These are phyloP conservation scores for Bovichtus variegatus DNA, from an alignment of 2,797 vertebrate species.

Conservation along the genomic window DNA sequence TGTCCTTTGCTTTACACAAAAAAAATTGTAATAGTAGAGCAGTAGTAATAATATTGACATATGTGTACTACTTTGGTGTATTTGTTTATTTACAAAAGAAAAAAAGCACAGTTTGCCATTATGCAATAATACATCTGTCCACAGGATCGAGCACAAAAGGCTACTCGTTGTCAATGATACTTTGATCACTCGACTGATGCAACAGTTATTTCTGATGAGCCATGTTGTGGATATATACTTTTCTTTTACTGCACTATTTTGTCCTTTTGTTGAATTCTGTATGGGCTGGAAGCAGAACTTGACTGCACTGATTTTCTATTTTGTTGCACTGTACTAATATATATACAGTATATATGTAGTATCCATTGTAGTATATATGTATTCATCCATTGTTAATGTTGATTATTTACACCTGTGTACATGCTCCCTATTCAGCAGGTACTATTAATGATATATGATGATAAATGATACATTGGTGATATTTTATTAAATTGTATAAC, in stretches of 20 bases:
- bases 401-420: too few relatives aligned
- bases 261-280: neutral
- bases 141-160: neutral
- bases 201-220: neutral
- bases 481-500: neutral
- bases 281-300: neutral
- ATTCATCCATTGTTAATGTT: too few relatives aligned
- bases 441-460: neutral
- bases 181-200: neutral
- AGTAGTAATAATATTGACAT: neutral
- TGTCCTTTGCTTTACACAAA: too few relatives aligned
- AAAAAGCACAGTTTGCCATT: neutral
- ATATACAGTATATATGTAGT: too few relatives aligned
- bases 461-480: neutral
- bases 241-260: neutral
- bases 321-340: too few relatives aligned
- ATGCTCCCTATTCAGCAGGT: neutral
- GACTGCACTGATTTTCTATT: neutral
- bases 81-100: slow-evolving; percentile 1
- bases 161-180: slow-evolving; percentile 17
- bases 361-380: too few relatives aligned
- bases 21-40: neutral
- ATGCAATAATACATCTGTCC: slow-evolving; percentile 1
- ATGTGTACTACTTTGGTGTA: neutral
- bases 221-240: neutral